Conservation (phyloP, 2,888 invertebrate genomes). For the Netelia fuscicornis region DNA sequence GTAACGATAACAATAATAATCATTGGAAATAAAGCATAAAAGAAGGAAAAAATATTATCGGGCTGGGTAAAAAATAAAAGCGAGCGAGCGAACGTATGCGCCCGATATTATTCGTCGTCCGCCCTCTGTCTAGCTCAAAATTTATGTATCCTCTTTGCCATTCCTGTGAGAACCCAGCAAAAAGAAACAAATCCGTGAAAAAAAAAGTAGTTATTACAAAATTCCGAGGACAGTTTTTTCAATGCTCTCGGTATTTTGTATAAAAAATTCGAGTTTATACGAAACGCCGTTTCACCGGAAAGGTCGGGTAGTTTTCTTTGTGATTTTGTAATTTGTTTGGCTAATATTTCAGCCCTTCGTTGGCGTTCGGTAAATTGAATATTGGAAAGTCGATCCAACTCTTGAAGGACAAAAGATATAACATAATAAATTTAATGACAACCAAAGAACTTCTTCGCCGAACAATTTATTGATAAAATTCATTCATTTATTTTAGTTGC, state of each 20-base stretch:
- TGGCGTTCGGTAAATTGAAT: too few species aligned
- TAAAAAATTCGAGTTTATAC: neutral
- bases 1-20: too few species aligned
- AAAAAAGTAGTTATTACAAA: slow-evolving; percentile 81
- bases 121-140: slow-evolving; percentile 9
- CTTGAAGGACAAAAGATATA: too few species aligned
- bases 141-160: slow-evolving; percentile 46
- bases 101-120: slow-evolving; percentile 18
- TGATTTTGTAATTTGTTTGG: neutral
- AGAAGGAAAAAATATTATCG: slow-evolving; percentile 6
- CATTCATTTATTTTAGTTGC: too few species aligned
- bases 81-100: neutral
- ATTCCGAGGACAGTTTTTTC: slow-evolving; percentile 74
- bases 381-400: too few species aligned
- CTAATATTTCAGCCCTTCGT: too few species aligned
- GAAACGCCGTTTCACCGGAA: neutral
- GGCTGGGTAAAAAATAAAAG: slow-evolving; percentile 12
- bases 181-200: slow-evolving; percentile 21
- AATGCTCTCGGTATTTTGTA: neutral
- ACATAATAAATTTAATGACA: too few species aligned
- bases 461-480: too few species aligned
- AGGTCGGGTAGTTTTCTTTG: neutral
- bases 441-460: too few species aligned
- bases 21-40: neutral
- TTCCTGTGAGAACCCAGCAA: slow-evolving; percentile 5